Evolutionary conservation across 2,888 invertebrate species (phyloP).

Genomic region (Lasioglossum pauxillum): DNA sequence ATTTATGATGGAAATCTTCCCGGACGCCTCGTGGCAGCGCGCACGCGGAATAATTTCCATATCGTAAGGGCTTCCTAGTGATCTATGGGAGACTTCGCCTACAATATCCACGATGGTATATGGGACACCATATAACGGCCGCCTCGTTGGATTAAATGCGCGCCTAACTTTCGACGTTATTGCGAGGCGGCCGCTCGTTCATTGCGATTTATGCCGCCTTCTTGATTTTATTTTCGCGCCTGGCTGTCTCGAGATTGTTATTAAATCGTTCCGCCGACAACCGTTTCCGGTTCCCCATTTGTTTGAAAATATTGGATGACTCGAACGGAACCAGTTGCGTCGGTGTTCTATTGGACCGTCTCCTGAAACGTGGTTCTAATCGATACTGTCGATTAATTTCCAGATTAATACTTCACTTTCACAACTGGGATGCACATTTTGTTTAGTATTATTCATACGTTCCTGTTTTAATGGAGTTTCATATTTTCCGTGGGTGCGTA

Average conservation of each 20-base stretch:
- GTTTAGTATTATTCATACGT: neutral
- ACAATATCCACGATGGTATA: slow-evolving; percentile 75
- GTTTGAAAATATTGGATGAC: neutral
- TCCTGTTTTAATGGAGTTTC: too few species aligned
- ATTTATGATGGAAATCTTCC: slow-evolving; percentile 80
- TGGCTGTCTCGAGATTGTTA: slow-evolving; percentile 26
- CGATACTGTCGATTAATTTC: neutral
- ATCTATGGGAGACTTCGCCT: slow-evolving; percentile 78
- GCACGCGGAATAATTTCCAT: slow-evolving; percentile 81
- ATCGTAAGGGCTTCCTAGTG: slow-evolving; percentile 77
- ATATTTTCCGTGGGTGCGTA: too few species aligned
- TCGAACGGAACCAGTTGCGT: neutral
- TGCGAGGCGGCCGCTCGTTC: slow-evolving; percentile 20
- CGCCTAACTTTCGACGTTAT: slow-evolving; percentile 52
- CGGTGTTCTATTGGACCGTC: neutral
- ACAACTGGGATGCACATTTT: neutral
- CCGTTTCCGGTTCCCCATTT: neutral
- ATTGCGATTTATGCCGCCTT: slow-evolving; percentile 35
- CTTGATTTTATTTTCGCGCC: slow-evolving; percentile 13
- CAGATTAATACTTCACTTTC: neutral
- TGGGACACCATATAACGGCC: slow-evolving; percentile 74
- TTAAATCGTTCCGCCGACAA: neutral
- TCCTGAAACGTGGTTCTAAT: neutral
- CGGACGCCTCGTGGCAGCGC: slow-evolving; percentile 66
- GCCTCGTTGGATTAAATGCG: slow-evolving; percentile 47